phyloP scores from a whole-genome alignment of 1,140 invertebrate species.

The Brachystomella parvula region DNA sequence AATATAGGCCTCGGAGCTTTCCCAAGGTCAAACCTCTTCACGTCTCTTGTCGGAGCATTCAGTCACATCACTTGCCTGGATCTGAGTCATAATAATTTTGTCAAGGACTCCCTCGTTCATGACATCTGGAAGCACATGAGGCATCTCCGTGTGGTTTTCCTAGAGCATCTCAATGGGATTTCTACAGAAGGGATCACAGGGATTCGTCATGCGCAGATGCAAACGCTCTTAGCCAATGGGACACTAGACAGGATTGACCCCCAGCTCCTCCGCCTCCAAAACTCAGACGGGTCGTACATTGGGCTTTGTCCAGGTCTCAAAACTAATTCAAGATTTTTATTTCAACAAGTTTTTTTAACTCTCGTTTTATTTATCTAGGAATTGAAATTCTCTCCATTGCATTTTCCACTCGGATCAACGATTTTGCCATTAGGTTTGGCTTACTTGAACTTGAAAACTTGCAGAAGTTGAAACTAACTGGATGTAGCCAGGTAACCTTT shows the following conservation, averaged over 20 bases:
- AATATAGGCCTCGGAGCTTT: not conserved
- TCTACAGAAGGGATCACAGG: conserved; percentile 4
- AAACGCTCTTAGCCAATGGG: not conserved
- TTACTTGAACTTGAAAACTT: not conserved
- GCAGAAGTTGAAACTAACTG: conserved; percentile 2
- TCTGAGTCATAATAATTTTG: not conserved
- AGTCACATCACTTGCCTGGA: not conserved
- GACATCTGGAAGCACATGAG: not conserved
- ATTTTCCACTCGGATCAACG: not conserved
- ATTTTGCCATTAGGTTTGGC: not conserved
- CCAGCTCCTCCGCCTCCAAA: not conserved
- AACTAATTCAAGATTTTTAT: not conserved
- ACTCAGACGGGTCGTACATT: not conserved
- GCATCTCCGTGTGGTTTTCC: not conserved
- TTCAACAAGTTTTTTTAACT: not conserved
- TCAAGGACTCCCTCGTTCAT: not conserved
- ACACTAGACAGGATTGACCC: not conserved
- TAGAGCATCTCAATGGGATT: not conserved
- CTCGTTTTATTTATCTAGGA: not conserved
- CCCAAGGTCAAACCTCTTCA: not conserved
- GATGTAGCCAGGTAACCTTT: not conserved
- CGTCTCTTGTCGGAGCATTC: not conserved
- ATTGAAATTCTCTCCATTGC: conserved; percentile 1
- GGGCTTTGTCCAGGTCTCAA: not conserved
- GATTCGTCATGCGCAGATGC: conserved; percentile 1